Conservation (phyloP, 2,113 vertebrate genomes). For the Xyliphius kryptos region DNA sequence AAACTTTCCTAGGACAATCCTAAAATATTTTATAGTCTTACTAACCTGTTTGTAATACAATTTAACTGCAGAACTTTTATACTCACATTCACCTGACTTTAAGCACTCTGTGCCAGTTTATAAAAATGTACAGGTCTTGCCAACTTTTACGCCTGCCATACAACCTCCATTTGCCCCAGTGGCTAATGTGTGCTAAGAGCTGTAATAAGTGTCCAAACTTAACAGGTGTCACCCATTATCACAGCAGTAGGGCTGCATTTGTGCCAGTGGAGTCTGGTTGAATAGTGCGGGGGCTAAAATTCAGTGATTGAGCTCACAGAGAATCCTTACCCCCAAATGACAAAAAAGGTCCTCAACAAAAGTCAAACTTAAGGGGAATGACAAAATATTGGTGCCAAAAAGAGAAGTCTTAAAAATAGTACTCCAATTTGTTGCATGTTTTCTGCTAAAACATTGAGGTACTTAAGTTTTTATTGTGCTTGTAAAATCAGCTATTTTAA, state of each 20-base stretch:
- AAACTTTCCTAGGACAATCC: too few species aligned
- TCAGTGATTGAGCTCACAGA: constrained; percentile 18
- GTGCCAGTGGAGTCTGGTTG: constrained; percentile 25
- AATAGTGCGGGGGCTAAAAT: not conserved
- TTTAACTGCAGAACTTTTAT: constrained; percentile 20
- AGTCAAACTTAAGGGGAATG: constrained; percentile 10
- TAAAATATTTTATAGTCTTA: too few species aligned
- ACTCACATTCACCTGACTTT: constrained; percentile 46
- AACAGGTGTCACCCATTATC: constrained; percentile 69
- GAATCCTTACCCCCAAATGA: constrained; percentile 25
- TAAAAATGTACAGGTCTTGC: constrained; percentile 35
- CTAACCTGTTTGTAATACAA: constrained; percentile 36
- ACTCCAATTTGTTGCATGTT: too few species aligned
- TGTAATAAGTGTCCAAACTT: constrained; percentile 53
- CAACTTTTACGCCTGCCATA: constrained; percentile 42
- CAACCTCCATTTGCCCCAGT: constrained; percentile 29
- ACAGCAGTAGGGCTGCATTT: constrained; percentile 27
- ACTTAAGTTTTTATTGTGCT: too few species aligned
- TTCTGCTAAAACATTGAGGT: too few species aligned
- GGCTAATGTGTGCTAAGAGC: constrained; percentile 42
- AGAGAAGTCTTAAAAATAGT: too few species aligned
- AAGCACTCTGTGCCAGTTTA: constrained; percentile 52
- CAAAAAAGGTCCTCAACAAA: not conserved
- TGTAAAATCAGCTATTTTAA: too few species aligned
- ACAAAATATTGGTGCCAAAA: too few species aligned